phyloP scores from a whole-genome alignment of 2,113 vertebrate species.

The Halcyon senegalensis region DNA sequence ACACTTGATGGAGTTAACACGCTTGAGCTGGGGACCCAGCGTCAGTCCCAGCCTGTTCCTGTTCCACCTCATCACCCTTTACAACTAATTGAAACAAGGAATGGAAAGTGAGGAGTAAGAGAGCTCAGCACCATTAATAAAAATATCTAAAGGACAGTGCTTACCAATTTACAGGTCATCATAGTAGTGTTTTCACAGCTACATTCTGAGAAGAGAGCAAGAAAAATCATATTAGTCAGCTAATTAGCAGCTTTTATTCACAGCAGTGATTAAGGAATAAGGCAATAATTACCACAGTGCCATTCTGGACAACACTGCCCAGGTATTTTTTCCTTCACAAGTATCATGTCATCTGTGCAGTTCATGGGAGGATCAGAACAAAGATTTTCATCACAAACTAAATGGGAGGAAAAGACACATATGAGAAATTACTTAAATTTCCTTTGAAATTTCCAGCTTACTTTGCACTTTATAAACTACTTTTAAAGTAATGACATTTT shows the following conservation, averaged over 20 bases:
- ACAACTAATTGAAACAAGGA: background rate
- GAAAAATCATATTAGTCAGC: background rate
- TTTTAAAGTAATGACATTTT: background rate
- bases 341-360: constrained; percentile 84
- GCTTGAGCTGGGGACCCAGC: background rate
- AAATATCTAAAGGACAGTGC: constrained; percentile 47
- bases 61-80: background rate
- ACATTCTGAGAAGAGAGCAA: constrained; percentile 83
- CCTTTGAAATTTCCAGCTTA: background rate
- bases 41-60: background rate
- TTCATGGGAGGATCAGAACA: constrained; percentile 80
- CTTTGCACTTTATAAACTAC: background rate
- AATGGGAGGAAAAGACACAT: background rate
- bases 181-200: constrained; percentile 84
- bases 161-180: constrained; percentile 89
- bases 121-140: background rate
- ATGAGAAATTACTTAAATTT: background rate
- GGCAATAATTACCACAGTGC: constrained; percentile 85
- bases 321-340: constrained; percentile 79
- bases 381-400: constrained; percentile 91
- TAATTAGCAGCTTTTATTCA: background rate
- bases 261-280: background rate
- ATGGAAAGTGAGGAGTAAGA: background rate
- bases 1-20: background rate
- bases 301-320: constrained; percentile 89